These are phyloP conservation scores for Chromis chromis DNA, from an alignment of 2,797 vertebrate species.

Conservation along the genomic window DNA sequence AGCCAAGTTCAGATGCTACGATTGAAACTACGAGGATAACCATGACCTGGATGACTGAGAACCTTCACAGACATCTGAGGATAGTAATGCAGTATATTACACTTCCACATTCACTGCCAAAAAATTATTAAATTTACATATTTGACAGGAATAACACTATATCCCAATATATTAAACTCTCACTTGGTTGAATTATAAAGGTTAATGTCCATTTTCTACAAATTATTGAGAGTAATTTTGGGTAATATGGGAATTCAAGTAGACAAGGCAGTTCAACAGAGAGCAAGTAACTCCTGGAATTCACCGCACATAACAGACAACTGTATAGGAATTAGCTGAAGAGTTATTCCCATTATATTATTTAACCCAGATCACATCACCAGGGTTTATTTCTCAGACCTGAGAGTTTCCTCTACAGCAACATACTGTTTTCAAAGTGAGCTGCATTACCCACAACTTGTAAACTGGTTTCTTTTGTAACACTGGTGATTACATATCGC, in stretches of 20 bases:
- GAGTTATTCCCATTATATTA: neutral
- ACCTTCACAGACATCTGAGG: neutral
- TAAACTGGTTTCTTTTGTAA: slow-evolving; percentile 7
- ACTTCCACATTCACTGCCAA: neutral
- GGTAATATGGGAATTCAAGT: neutral
- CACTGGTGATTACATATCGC: neutral
- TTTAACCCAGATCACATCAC: slow-evolving; percentile 10
- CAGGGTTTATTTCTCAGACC: neutral
- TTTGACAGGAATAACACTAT: neutral
- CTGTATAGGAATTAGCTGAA: neutral
- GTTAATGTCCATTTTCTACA: neutral
- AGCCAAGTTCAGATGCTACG: no score
- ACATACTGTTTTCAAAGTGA: neutral
- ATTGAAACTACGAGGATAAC: no score
- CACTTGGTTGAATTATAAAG: neutral
- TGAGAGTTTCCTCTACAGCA: slow-evolving; percentile 6
- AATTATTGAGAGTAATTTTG: neutral
- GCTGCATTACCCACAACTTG: neutral
- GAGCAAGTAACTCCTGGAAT: neutral
- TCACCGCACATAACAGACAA: neutral
- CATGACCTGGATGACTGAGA: no score
- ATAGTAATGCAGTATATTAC: neutral
- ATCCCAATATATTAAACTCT: neutral
- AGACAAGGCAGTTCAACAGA: neutral
- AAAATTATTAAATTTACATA: neutral